phyloP scores from a whole-genome alignment of 2,113 vertebrate species.

The Suricata suricatta region DNA sequence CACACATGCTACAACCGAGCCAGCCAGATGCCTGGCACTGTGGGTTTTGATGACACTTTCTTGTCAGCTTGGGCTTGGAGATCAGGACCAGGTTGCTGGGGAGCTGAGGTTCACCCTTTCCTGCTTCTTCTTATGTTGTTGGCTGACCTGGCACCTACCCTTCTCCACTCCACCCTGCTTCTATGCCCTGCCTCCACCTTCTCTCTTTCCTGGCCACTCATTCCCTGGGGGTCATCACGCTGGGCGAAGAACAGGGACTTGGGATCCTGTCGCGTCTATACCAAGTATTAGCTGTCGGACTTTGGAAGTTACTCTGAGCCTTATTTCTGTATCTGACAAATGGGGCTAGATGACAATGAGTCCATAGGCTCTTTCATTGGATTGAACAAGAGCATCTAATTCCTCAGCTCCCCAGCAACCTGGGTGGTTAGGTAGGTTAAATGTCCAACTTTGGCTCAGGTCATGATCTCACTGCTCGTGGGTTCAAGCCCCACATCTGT shows the following conservation, averaged over 20 bases:
- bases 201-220: neutral
- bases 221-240: fast-evolving
- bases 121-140: neutral
- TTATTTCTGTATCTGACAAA: neutral
- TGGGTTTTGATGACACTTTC: neutral
- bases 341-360: neutral
- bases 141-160: neutral
- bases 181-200: neutral
- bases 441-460: no score
- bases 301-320: neutral
- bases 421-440: no score
- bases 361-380: neutral
- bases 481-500: no score
- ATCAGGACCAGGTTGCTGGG: neutral
- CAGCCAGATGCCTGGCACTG: neutral
- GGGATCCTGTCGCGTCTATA: neutral
- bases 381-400: neutral
- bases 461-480: no score
- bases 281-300: neutral
- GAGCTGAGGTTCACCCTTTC: neutral
- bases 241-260: neutral
- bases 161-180: neutral
- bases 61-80: neutral
- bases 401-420: no score
- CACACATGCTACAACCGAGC: no score